phyloP scores from a whole-genome alignment of 2,797 vertebrate species.

The Gadopsis bispinosus region DNA sequence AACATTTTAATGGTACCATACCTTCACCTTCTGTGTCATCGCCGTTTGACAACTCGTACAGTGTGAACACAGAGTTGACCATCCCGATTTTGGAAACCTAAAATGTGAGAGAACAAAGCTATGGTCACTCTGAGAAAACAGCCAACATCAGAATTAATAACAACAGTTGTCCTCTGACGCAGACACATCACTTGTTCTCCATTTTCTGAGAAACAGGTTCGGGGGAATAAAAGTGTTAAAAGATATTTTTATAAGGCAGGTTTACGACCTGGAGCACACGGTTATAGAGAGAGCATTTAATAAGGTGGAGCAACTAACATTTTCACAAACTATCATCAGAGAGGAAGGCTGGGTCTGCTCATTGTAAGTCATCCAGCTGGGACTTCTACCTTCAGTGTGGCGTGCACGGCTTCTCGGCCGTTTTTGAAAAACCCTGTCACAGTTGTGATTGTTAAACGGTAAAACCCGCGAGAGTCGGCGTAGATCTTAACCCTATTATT shows the following conservation, averaged over 20 bases:
- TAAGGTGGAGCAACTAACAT: not conserved
- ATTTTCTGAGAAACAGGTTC: not conserved
- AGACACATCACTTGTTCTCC: not conserved
- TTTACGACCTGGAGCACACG: not conserved
- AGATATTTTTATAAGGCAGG: not conserved
- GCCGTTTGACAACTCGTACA: constrained; percentile 92
- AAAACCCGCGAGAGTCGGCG: not conserved
- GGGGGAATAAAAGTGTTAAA: no score
- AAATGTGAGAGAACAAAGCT: constrained; percentile 10
- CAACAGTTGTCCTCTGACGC: not conserved
- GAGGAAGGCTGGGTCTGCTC: not conserved
- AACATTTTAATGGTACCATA: constrained; percentile 61
- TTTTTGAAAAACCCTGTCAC: not conserved
- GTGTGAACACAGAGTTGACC: constrained; percentile 95
- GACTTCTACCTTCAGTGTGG: not conserved
- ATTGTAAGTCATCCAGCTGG: not conserved
- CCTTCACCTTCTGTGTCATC: constrained; percentile 95
- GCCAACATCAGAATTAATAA: not conserved
- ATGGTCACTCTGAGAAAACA: not conserved
- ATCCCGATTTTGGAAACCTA: constrained; percentile 93
- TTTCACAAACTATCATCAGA: not conserved
- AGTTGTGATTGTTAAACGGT: no score
- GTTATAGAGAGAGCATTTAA: not conserved
- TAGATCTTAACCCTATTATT: not conserved
- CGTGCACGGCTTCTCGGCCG: not conserved